Conservation (phyloP, 1,140 invertebrate genomes). For the Heliconius hewitsoni region DNA sequence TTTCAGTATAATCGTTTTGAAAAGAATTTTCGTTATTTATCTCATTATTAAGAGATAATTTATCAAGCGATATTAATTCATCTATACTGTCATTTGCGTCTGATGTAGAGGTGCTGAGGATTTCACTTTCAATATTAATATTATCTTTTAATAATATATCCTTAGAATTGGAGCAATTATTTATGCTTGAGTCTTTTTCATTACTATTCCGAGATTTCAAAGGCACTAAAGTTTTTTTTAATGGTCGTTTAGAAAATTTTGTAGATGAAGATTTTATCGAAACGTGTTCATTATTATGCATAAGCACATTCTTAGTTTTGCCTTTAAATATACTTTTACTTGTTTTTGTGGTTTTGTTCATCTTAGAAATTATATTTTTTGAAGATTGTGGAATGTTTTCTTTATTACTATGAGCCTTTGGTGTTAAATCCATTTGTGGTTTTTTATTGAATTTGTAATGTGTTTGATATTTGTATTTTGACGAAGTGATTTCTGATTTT, state of each 20-base stretch:
- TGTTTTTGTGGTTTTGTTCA: slow-evolving; percentile 35
- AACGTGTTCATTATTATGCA: slow-evolving; percentile 17
- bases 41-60: neutral
- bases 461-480: slow-evolving; percentile 49
- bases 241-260: slow-evolving; percentile 5
- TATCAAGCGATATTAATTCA: neutral
- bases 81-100: neutral
- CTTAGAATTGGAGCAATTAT: neutral
- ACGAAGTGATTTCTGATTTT: slow-evolving; percentile 33
- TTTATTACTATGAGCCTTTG: slow-evolving; percentile 48
- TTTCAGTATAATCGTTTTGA: too few relatives aligned
- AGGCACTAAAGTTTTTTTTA: neutral
- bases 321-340: slow-evolving; percentile 41
- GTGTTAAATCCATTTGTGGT: neutral
- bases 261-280: neutral
- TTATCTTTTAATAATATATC: slow-evolving; percentile 1
- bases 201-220: neutral
- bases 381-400: slow-evolving; percentile 61
- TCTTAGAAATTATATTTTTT: slow-evolving; percentile 38
- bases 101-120: neutral
- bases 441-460: slow-evolving; percentile 46
- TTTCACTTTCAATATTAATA: neutral
- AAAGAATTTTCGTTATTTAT: neutral
- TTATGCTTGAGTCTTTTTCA: neutral
- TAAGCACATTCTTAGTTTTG: slow-evolving; percentile 52